These are phyloP conservation scores for Automeris io DNA, from an alignment of 2,888 invertebrate genomes.

Conservation along the genomic window DNA sequence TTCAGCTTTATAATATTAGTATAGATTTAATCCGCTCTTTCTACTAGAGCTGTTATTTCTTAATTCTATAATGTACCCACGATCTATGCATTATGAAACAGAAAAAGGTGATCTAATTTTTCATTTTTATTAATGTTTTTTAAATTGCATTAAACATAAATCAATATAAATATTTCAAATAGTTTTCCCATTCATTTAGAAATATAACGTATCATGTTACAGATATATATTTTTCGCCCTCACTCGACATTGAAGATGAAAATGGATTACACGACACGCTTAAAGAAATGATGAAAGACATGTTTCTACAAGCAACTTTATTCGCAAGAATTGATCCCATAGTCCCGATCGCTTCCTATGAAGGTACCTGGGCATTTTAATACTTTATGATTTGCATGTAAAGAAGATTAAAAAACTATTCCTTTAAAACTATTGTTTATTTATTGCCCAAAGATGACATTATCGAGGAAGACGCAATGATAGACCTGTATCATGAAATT, in stretches of 20 bases:
- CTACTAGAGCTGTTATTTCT: no score
- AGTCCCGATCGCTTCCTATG: slow-evolving; percentile 54
- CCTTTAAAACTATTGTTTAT: background rate
- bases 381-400: background rate
- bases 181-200: background rate
- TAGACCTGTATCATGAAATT: slow-evolving; percentile 77
- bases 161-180: background rate
- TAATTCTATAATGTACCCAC: no score
- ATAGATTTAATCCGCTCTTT: no score
- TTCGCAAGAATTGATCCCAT: slow-evolving; percentile 81
- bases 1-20: no score
- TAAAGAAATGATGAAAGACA: slow-evolving; percentile 84
- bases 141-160: background rate
- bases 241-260: slow-evolving; percentile 80
- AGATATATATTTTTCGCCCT: slow-evolving; percentile 84
- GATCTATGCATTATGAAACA: no score
- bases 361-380: slow-evolving; percentile 36
- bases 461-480: slow-evolving; percentile 73
- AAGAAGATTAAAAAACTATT: background rate
- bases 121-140: no score
- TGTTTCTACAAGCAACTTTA: slow-evolving; percentile 84
- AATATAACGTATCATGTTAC: slow-evolving; percentile 13
- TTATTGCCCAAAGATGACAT: slow-evolving; percentile 66
- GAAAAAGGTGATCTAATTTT: no score
- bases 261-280: slow-evolving; percentile 83